A percentile compares a stretch with the other conserved stretches of the same genome.
Conservation (phyloP, 2,113 vertebrate species). For the Chloropsis cyanopogon region DNA sequence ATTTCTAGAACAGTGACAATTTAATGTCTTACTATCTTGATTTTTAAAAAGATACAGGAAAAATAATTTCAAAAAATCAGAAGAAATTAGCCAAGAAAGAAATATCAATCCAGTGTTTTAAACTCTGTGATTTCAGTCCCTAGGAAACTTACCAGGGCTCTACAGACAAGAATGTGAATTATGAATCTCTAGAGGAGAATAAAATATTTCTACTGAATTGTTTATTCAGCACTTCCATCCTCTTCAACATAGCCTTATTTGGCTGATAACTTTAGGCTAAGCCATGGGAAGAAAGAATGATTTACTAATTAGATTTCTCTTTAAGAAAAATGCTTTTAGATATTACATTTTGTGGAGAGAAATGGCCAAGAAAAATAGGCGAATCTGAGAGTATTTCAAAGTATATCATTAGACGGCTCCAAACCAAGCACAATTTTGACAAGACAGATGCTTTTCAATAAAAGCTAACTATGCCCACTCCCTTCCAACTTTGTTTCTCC, state of each 20-base stretch:
- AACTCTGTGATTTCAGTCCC: neutral
- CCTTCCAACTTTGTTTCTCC: neutral
- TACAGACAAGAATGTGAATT: neutral
- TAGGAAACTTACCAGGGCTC: neutral
- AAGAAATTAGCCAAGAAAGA: neutral
- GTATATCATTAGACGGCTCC: neutral
- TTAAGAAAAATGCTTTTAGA: neutral
- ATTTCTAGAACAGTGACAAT: neutral
- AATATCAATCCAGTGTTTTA: neutral
- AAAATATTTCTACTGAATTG: constrained; percentile 12
- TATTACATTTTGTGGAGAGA: neutral
- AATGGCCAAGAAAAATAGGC: neutral
- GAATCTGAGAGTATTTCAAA: neutral
- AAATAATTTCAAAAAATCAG: neutral
- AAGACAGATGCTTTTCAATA: neutral
- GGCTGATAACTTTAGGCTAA: neutral
- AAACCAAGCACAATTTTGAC: neutral
- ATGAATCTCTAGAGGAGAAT: constrained; percentile 4
- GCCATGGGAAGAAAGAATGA: neutral
- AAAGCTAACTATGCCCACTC: neutral
- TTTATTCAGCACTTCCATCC: neutral
- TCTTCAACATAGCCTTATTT: neutral
- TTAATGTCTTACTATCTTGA: neutral
- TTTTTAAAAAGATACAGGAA: neutral
- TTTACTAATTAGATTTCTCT: constrained; percentile 3